These are phyloP conservation scores for Butorides virescens DNA, from an alignment of 2,113 vertebrate genomes.

Conservation along the genomic window DNA sequence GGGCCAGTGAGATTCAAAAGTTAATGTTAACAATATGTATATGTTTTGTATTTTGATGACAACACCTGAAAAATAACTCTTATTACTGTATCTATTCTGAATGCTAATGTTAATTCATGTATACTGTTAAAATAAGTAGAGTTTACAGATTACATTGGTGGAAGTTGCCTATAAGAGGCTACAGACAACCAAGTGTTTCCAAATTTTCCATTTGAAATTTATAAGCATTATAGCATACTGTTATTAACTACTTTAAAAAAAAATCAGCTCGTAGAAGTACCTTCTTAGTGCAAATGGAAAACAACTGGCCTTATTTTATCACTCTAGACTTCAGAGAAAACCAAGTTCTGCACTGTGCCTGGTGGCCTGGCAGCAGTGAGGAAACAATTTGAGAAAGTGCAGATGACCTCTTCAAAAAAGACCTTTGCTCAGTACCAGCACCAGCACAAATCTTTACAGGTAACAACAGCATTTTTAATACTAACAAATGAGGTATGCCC, in stretches of 20 bases:
- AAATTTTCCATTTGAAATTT: not conserved
- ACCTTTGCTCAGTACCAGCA: constrained; percentile 80
- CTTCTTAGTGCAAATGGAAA: not conserved
- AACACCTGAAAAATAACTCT: not conserved
- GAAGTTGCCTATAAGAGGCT: not conserved
- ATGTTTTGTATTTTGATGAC: not conserved
- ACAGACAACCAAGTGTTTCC: not conserved
- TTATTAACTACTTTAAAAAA: not conserved
- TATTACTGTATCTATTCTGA: constrained; percentile 13
- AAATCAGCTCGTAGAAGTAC: not conserved
- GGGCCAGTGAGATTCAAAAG: not conserved
- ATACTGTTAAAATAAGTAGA: not conserved
- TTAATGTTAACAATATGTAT: not conserved
- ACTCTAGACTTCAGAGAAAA: constrained; percentile 86
- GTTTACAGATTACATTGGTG: not conserved
- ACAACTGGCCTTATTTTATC: not conserved
- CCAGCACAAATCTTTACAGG: constrained; percentile 84
- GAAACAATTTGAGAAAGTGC: constrained; percentile 88
- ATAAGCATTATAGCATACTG: not conserved
- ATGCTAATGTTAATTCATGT: not conserved
- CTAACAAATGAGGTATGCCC: not conserved
- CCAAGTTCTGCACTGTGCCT: constrained; percentile 83
- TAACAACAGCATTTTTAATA: constrained; percentile 55
- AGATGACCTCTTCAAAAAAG: constrained; percentile 75
- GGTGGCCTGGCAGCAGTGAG: constrained; percentile 89